phyloP scores from a whole-genome alignment of 2,113 vertebrate species.

The Salvelinus alpinus region DNA sequence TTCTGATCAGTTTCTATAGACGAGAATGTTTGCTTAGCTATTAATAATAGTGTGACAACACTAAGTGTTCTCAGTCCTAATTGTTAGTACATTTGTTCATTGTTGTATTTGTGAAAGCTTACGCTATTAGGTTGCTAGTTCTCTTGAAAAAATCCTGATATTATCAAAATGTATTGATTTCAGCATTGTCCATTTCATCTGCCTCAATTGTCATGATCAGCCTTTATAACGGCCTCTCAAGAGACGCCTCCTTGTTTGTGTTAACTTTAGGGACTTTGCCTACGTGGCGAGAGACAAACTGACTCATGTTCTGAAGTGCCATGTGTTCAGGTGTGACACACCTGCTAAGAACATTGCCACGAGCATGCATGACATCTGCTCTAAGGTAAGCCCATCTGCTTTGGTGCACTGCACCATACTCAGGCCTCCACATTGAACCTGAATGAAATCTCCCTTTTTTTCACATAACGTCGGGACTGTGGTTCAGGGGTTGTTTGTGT shows the following conservation, averaged over 20 bases:
- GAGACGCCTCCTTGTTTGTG: neutral
- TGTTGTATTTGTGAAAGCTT: neutral
- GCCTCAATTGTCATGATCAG: neutral
- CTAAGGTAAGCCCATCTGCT: conserved; percentile 67
- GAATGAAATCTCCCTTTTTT: too few relatives aligned
- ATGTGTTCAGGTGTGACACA: conserved; percentile 82
- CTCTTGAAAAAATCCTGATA: neutral
- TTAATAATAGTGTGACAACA: neutral
- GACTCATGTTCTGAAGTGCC: conserved; percentile 84
- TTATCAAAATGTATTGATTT: neutral
- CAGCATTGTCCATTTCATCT: neutral
- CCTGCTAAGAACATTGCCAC: conserved; percentile 81
- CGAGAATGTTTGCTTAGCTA: too few relatives aligned
- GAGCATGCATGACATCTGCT: conserved; percentile 81
- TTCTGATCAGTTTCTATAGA: neutral
- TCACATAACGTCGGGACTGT: too few relatives aligned
- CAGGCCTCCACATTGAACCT: too few relatives aligned
- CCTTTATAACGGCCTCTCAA: neutral
- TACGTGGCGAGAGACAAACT: conserved; percentile 84
- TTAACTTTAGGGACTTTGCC: conserved; percentile 78
- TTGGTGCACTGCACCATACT: too few relatives aligned
- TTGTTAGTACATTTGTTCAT: neutral
- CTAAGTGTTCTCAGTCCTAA: neutral
- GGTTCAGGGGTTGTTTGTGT: too few relatives aligned
- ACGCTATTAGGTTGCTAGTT: neutral